Base-by-base conservation (phyloP, 2,888 invertebrate genomes). In the Parelbella ahira region DNA sequence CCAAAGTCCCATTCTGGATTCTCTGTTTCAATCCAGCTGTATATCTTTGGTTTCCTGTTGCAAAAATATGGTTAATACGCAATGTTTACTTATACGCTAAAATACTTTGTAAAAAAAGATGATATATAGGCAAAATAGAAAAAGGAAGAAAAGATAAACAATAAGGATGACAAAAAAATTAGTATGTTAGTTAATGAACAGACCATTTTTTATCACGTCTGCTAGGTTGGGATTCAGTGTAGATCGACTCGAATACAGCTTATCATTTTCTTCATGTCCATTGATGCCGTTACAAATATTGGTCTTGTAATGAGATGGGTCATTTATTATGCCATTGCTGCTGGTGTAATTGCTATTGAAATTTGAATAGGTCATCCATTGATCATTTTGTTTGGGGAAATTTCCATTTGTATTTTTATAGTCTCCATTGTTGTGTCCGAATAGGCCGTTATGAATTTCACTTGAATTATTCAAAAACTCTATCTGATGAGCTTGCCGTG, bases 401-500 rank as follows among this genome's bases (percentile, higher is more conserved):
- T 50, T 60, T 10, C 56, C 58, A 34, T 54, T 56, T 11, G 30
- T 30, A 27, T 45, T 56, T 38, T 47, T 51, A 27, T 58, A 54
- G 33, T 43, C 57, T 5, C 49, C 50, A 27, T 53, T 53, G 21
- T 32, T 49, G 8, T 48, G 68, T 2, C 53, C 52, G 37, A 71
- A 74, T 1, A 77, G 43, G 1, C 68, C 68, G 41, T 65, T 76
- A 46, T 71, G 72, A 13, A 72, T 57, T 2, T 59, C 64, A 45
- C 58, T 69, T 0, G 78, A 71, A 43, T 68, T 74, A 33, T 76
- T 83, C 4, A 83, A 54, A 47, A 86, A 60, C 77, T 94, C 94
- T 60, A 95, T 93, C 63, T 95, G 94, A 64, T 93, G 94, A 39
- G 94, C 91, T 67, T 96, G 96, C 48, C 96, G 89, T 56, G 95